phyloP scores from a whole-genome alignment of 2,113 vertebrate species.

The Machaerirhynchus nigripectus region DNA sequence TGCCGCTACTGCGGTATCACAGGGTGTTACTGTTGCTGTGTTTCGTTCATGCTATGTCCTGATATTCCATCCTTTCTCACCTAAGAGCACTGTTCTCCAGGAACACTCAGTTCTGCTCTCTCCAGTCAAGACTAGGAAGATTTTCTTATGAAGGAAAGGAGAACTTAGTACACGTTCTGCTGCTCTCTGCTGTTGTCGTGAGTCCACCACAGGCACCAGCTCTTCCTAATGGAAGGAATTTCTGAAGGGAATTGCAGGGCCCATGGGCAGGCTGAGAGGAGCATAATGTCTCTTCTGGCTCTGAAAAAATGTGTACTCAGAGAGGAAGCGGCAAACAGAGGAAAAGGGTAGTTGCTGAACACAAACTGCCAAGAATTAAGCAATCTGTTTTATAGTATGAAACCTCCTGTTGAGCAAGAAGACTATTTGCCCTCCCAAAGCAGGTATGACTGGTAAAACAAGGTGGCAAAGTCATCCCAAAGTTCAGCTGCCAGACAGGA shows the following conservation, averaged over 20 bases:
- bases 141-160: not conserved
- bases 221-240: not conserved
- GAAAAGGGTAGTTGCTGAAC: not conserved
- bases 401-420: constrained; percentile 28
- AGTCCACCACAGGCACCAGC: not conserved
- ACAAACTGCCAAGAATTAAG: constrained; percentile 3
- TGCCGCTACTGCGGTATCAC: not conserved
- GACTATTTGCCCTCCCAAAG: not conserved
- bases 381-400: constrained; percentile 7
- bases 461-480: not conserved
- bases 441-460: not conserved
- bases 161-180: not conserved
- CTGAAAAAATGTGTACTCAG: not conserved
- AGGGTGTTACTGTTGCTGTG: not conserved
- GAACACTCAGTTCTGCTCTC: not conserved
- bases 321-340: constrained; percentile 27
- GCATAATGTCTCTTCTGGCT: not conserved
- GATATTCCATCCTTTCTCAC: not conserved
- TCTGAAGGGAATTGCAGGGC: not conserved
- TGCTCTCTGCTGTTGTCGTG: not conserved
- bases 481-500: not conserved
- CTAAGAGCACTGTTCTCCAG: not conserved
- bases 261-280: not conserved
- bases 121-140: not conserved
- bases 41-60: not conserved